Percentiles rank a stretch among this genome's conserved stretches.
Evolutionary conservation across 2,113 vertebrate genomes (phyloP).

Genomic region (Pelodiscus sinensis): DNA sequence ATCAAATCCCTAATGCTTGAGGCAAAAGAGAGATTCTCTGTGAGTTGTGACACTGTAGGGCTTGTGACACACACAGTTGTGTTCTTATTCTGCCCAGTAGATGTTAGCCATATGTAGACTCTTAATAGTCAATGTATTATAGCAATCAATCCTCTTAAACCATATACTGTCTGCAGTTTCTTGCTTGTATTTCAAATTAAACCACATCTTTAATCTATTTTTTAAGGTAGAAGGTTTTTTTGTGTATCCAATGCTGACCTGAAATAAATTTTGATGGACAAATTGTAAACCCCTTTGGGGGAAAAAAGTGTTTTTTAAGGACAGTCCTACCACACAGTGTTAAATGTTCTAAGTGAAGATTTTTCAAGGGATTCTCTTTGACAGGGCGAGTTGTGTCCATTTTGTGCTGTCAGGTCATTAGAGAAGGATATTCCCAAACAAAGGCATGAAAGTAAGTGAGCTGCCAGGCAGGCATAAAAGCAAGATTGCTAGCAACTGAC

Average conservation of each 20-base stretch:
- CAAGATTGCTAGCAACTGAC: conserved; percentile 23
- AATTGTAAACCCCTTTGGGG: background rate
- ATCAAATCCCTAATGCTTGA: background rate
- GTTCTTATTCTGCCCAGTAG: background rate
- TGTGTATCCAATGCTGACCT: background rate
- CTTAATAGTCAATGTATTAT: background rate
- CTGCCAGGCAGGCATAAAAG: conserved; percentile 17
- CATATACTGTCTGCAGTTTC: too few species aligned
- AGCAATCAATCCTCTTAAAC: background rate
- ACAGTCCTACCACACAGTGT: background rate
- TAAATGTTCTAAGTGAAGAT: background rate
- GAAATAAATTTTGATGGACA: background rate
- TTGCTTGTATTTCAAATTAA: too few species aligned
- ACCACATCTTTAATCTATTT: background rate
- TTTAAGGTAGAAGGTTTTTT: background rate
- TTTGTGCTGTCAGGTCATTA: background rate
- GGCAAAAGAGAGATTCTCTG: background rate
- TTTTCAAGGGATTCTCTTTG: background rate
- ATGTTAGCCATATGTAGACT: background rate
- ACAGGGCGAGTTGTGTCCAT: background rate
- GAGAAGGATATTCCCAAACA: background rate
- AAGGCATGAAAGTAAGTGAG: background rate
- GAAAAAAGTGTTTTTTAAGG: background rate
- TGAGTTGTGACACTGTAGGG: background rate
- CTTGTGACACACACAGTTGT: background rate